Conservation (phyloP, 2,888 invertebrate genomes). For the Bimastos eiseni region DNA sequence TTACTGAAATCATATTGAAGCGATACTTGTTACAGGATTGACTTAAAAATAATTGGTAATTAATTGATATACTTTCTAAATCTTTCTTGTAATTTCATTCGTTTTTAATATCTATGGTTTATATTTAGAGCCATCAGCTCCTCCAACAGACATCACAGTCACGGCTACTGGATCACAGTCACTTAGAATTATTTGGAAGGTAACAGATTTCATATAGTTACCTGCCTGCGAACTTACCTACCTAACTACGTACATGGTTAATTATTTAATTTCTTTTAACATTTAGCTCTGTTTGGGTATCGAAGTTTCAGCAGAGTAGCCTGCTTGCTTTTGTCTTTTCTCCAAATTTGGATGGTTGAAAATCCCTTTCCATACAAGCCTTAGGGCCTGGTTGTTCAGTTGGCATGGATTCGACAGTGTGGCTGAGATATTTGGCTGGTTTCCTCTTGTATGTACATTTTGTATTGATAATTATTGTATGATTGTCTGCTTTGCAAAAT, state of each 20-base stretch:
- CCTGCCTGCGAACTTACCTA: neutral
- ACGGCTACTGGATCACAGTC: conserved; percentile 75
- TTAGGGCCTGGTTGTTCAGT: too few species aligned
- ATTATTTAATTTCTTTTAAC: neutral
- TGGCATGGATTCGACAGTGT: too few species aligned
- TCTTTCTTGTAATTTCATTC: too few species aligned
- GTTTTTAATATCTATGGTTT: neutral
- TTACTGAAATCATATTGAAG: neutral
- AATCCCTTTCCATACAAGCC: neutral
- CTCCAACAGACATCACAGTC: conserved; percentile 72
- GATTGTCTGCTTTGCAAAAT: too few species aligned
- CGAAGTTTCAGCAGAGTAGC: neutral
- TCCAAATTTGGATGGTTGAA: neutral
- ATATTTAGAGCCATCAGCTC: conserved; percentile 71
- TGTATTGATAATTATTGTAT: too few species aligned
- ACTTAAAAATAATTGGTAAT: neutral
- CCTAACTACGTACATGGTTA: neutral
- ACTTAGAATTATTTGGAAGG: conserved; percentile 76
- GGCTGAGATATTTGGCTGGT: neutral
- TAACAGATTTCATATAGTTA: conserved; percentile 57
- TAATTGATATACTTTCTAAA: neutral
- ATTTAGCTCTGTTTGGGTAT: neutral
- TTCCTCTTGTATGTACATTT: neutral
- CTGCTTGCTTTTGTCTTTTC: neutral
- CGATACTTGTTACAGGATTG: neutral